These are phyloP conservation scores for Diadema setosum DNA, from an alignment of 35 echinoderm and acorn worm genomes.

Conservation along the genomic window DNA sequence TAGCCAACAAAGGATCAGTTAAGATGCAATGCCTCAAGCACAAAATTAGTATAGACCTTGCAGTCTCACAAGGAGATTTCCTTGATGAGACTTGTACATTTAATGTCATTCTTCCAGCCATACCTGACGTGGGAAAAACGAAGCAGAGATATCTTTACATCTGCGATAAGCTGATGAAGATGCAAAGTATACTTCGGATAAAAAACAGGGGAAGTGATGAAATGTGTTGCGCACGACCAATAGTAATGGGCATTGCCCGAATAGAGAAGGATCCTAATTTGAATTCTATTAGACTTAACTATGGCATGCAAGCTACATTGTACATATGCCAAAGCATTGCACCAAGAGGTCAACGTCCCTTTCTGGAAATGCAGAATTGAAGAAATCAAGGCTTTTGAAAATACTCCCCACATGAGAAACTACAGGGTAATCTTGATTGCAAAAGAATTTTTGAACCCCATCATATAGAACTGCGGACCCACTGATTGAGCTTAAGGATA, in stretches of 20 bases:
- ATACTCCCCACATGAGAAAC: background rate
- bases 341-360: background rate
- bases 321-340: constrained; percentile 23
- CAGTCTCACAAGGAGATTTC: background rate
- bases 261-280: constrained; percentile 6
- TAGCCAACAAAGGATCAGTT: background rate
- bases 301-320: background rate
- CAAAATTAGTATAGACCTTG: background rate
- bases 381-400: constrained; percentile 26
- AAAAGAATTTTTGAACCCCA: background rate
- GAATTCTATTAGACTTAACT: background rate
- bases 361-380: background rate
- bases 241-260: background rate
- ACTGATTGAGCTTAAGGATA: background rate
- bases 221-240: constrained; percentile 46
- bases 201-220: constrained; percentile 7
- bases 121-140: background rate
- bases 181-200: background rate
- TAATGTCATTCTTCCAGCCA: background rate
- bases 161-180: background rate
- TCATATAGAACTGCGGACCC: constrained; percentile 17
- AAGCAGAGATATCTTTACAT: background rate
- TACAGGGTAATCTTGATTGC: constrained; percentile 23
- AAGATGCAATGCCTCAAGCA: background rate
- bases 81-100: background rate